Base-by-base conservation (phyloP, 2,113 vertebrate genomes). In the Symphodus melops region DNA sequence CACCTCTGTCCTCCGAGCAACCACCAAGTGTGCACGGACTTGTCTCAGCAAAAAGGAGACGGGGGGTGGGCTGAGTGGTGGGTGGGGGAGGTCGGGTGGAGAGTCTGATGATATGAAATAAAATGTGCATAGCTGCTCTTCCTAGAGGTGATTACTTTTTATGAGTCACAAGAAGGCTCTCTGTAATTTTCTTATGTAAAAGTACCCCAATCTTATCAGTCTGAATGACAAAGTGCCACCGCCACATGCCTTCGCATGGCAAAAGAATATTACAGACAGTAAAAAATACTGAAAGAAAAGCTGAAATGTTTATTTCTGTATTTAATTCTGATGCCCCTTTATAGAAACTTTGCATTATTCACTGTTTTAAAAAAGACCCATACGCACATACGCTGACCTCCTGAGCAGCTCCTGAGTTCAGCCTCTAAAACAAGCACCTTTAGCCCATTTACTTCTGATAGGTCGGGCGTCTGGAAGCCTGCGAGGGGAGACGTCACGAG, bases 1-100 rank as follows among this genome's bases (percentile, higher is more conserved):
- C 86, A 82, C 57, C 79, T 81, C 71, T 68, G 74, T 81, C 85
- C 82, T 85, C 72, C 63, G 53, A 83, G 74, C 75, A 68, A 17
- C 53, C 72, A 65, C 53, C 64, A 36, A 64, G 71, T 66, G 66
- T 48, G 44, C 57, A 72, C 59, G 39, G 69, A 70, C 74, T 70
- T 4, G 33, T 44, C 77, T 84, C 62, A 57, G 83, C 65, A 70
- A 17, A 77, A 85, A 51, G 17, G 39, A 54, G 65, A 39, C 65
- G 36, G 20, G 60, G 59, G 75, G 77, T 73, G 77, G 62, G 68
- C 56, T 55, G 67, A 70, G 64, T 58, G 76, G 61, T 54, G 53
- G 44, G 41, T 41, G 53, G 68, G 46, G 76, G 61, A 51, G 53
- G 44, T 36, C 37, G 53, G 68, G 46, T 58, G 65, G 71, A 61